phyloP scores from a whole-genome alignment of 2,888 invertebrate genomes.

The Nemapogon koenigi region DNA sequence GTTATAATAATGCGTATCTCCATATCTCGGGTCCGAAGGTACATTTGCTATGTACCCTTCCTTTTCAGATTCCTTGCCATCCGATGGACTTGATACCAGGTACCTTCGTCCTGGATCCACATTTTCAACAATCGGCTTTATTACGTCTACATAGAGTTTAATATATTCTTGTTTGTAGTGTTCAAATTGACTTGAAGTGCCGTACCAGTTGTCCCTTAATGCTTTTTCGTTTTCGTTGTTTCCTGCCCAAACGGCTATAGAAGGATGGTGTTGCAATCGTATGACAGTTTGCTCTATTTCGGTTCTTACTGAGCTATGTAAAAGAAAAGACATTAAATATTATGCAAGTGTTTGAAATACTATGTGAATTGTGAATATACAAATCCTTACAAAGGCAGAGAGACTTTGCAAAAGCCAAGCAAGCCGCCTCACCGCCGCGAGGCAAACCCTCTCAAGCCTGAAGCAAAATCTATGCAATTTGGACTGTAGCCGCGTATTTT shows the following conservation, averaged over 20 bases:
- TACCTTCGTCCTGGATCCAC: slow-evolving; percentile 72
- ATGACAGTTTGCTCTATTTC: slow-evolving; percentile 86
- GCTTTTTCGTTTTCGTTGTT: slow-evolving; percentile 98
- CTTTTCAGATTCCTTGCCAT: slow-evolving; percentile 74
- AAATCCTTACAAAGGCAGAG: no score
- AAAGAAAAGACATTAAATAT: slow-evolving; percentile 19
- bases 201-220: slow-evolving; percentile 82
- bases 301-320: slow-evolving; percentile 69
- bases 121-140: slow-evolving; percentile 68
- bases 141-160: slow-evolving; percentile 80
- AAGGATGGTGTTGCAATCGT: slow-evolving; percentile 85
- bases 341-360: neutral
- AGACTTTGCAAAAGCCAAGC: no score
- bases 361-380: no score
- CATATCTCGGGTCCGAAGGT: slow-evolving; percentile 81
- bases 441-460: no score
- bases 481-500: no score
- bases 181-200: slow-evolving; percentile 50
- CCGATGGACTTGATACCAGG: slow-evolving; percentile 90
- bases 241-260: slow-evolving; percentile 89
- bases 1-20: slow-evolving; percentile 93
- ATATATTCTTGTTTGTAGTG: slow-evolving; percentile 79
- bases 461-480: no score
- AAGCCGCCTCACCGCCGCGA: no score
- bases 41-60: slow-evolving; percentile 73